Evolutionary conservation across 2,888 invertebrate species (phyloP).

Genomic region (Drosophila ezoana): DNA sequence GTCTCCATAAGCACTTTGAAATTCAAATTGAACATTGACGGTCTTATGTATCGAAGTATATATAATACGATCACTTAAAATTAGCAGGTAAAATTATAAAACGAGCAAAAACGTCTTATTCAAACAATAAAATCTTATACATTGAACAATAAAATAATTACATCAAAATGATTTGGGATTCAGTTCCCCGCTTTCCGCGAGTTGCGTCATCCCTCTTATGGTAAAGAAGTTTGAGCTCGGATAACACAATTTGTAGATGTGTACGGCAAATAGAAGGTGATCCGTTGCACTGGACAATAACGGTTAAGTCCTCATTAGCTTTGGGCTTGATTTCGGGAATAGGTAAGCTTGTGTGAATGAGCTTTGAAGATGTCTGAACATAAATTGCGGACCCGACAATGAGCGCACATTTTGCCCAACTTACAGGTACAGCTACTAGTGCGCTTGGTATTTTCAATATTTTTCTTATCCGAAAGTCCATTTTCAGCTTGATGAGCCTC

Average conservation of each 20-base stretch:
- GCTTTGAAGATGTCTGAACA: conserved; percentile 64
- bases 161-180: conserved; percentile 4
- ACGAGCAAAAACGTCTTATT: neutral
- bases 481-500: conserved; percentile 1
- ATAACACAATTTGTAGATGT: conserved; percentile 75
- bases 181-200: neutral
- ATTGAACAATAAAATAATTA: neutral
- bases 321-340: no score
- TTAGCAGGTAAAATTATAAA: neutral
- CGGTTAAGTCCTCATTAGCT: conserved; percentile 52
- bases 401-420: conserved; percentile 65
- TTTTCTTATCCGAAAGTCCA: conserved; percentile 14
- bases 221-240: conserved; percentile 74
- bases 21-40: no score
- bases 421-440: conserved; percentile 65
- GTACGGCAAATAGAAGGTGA: conserved; percentile 54
- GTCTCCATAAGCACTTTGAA: no score
- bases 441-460: neutral
- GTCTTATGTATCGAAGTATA: no score
- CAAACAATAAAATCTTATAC: no score
- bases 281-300: conserved; percentile 53
- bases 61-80: no score
- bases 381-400: conserved; percentile 75
- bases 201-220: conserved; percentile 43
- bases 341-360: neutral